Conservation (phyloP, 1,140 invertebrate species). For the Triops longicaudatus region DNA sequence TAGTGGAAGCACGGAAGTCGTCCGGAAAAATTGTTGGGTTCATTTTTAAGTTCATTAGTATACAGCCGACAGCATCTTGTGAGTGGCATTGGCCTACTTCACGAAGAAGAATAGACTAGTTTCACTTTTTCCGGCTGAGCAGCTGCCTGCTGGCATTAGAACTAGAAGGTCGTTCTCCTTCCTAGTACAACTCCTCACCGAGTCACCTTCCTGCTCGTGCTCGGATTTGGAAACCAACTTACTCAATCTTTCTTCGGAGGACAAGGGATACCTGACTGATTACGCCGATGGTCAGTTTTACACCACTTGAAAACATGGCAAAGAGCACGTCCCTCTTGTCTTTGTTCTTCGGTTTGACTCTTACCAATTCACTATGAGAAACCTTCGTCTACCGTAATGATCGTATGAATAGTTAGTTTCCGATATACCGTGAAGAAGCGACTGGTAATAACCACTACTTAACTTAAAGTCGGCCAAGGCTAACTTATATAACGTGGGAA, state of each 20-base stretch:
- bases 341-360: neutral
- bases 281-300: neutral
- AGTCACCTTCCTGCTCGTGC: neutral
- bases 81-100: conserved; percentile 7
- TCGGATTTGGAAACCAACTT: neutral
- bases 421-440: neutral
- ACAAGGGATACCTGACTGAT: neutral
- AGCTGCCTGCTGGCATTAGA: neutral
- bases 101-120: neutral
- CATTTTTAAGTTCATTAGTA: neutral
- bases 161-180: neutral
- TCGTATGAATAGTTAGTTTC: neutral
- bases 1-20: neutral
- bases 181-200: neutral
- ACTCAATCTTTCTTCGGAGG: neutral
- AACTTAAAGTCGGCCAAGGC: neutral
- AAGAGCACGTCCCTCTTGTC: neutral
- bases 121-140: conserved; percentile 13
- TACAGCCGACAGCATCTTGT: neutral
- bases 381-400: neutral
- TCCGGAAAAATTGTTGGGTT: neutral
- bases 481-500: neutral
- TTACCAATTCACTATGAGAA: neutral
- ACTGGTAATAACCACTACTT: neutral
- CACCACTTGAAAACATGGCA: neutral